Percentiles rank a stretch among this genome's conserved stretches.
Conservation (phyloP, 2,888 invertebrate genomes). For the Meghimatium bilineatum region DNA sequence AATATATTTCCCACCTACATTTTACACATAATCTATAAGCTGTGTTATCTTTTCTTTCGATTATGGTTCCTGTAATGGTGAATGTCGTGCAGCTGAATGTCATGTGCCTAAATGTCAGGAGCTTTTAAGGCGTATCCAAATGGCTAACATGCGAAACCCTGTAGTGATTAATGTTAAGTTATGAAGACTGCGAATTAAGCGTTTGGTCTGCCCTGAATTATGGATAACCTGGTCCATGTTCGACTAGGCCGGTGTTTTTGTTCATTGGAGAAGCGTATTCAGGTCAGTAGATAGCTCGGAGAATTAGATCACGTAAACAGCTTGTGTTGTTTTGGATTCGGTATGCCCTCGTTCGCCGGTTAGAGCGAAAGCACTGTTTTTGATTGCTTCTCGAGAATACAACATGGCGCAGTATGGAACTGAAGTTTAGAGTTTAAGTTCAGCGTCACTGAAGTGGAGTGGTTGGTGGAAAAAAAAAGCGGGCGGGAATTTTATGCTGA, state of each 20-base stretch:
- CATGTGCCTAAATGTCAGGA: too few species aligned
- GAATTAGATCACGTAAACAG: conserved; percentile 16
- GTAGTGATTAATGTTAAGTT: too few species aligned
- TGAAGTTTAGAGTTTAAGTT: not conserved
- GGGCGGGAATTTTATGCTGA: not conserved
- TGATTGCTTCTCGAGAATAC: not conserved
- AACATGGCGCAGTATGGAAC: not conserved
- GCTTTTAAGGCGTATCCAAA: too few species aligned
- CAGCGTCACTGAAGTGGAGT: not conserved
- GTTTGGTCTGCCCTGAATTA: not conserved
- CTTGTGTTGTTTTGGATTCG: not conserved
- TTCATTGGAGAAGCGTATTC: not conserved
- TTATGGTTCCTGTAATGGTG: too few species aligned
- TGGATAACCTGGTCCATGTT: not conserved
- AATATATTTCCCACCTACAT: too few species aligned
- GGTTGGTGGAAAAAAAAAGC: not conserved
- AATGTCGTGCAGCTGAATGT: too few species aligned
- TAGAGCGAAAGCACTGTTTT: not conserved
- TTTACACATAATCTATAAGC: too few species aligned
- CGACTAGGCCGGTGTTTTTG: not conserved
- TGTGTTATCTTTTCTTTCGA: too few species aligned
- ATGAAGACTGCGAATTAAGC: too few species aligned
- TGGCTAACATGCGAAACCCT: too few species aligned
- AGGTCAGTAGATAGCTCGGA: conserved; percentile 15
- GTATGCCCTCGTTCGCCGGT: not conserved